phyloP scores from a whole-genome alignment of 2,888 invertebrate genomes.

The Dastarcus helophoroides region DNA sequence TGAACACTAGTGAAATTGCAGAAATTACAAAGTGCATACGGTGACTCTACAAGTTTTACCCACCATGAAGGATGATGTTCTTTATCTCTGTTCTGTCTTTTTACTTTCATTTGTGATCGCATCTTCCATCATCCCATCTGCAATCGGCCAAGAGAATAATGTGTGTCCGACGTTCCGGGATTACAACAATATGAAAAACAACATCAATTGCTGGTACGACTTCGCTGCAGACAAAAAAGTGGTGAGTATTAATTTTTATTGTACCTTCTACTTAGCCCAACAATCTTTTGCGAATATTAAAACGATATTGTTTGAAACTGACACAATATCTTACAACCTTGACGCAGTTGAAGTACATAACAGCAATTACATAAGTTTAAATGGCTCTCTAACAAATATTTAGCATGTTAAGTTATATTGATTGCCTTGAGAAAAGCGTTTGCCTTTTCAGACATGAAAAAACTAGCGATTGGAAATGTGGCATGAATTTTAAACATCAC shows the following conservation, averaged over 20 bases:
- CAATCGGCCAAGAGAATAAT: conserved; percentile 22
- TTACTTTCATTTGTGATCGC: background rate
- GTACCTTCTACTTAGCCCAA: too few species aligned
- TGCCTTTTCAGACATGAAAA: too few species aligned
- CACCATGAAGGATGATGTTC: too few species aligned
- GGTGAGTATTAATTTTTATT: too few species aligned
- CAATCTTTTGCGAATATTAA: background rate
- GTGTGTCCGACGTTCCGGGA: conserved; percentile 30
- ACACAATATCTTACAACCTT: background rate
- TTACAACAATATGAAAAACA: conserved; percentile 28
- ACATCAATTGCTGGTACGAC: conserved; percentile 32
- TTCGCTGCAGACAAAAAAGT: conserved; percentile 29
- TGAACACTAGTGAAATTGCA: conserved; percentile 14
- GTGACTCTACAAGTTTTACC: too few species aligned
- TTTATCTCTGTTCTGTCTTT: background rate
- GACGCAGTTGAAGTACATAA: background rate
- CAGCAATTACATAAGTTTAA: conserved; percentile 1
- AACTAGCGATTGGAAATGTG: too few species aligned
- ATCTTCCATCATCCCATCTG: background rate
- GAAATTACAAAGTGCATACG: conserved; percentile 4
- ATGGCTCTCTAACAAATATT: too few species aligned
- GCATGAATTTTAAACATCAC: too few species aligned
- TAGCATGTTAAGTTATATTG: too few species aligned
- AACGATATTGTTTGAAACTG: background rate
- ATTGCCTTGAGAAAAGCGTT: too few species aligned